Base-by-base conservation (phyloP, 64 coral and sea anemone genomes). In the Dendronephthya gigantea region DNA sequence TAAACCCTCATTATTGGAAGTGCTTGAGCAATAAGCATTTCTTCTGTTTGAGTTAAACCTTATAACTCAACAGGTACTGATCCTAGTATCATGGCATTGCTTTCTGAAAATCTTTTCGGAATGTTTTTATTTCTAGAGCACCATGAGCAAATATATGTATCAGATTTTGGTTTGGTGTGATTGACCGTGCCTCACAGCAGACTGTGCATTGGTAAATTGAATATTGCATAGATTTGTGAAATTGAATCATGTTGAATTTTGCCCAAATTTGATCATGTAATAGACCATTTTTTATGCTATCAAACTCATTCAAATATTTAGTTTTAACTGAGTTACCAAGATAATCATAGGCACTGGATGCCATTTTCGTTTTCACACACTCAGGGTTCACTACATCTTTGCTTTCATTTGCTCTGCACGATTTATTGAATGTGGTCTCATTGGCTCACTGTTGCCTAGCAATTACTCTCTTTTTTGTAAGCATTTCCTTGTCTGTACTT, bases 381-480 rank as follows among this genome's bases (percentile, higher is more conserved):
- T 45, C 11, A 6, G 41, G 41, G 4, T 45, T 86, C 84, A 69
- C 8, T 68, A 65, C n/a, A 22, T 36, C 69, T 11, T 12, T 47
- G 58, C 33, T n/a, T 69, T 58, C 29, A 4, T 65, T 68, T 40
- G 36, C 48, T 69, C 84, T 86, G 52, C 69, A n/a, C n/a, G n/a
- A n/a, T n/a, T n/a, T n/a, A n/a, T n/a, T n/a, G n/a, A n/a, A n/a
- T n/a, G n/a, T n/a, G n/a, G n/a, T n/a, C n/a, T n/a, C n/a, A n/a
- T n/a, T n/a, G n/a, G n/a, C n/a, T n/a, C 84, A 14, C 69, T 86
- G n/a, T 69, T 86, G 40, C 25, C 84, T 65, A 86, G 84, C 84
- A 16, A 19, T 39, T 39, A 11, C 41, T 11, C 11, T 45, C 11
- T 45, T 45, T 45, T 4, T 11, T 6, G 4, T 45, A 45, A 45